A percentile compares a stretch with the other conserved stretches of the same genome.
These are phyloP conservation scores for Aix galericulata DNA, from an alignment of 2,113 vertebrate genomes.

Conservation along the genomic window DNA sequence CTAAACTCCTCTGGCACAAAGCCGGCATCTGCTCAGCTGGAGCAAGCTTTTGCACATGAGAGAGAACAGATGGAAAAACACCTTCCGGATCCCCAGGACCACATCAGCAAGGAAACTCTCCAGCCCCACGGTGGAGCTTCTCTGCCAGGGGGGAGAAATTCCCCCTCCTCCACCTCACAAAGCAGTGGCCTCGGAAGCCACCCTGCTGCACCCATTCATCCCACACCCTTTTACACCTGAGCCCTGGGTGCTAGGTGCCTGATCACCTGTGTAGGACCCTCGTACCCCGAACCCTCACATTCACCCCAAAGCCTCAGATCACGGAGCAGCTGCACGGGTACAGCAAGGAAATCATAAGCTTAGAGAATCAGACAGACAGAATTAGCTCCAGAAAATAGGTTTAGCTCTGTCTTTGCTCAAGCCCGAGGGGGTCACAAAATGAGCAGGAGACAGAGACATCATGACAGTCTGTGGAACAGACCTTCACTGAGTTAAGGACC, in stretches of 20 bases:
- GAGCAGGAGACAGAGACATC: not conserved
- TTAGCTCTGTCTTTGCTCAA: not conserved
- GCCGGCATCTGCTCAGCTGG: not conserved
- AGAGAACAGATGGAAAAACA: not conserved
- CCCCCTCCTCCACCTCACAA: not conserved
- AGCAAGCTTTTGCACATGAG: not conserved
- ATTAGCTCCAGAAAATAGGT: not conserved
- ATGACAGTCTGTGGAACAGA: not conserved
- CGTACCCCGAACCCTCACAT: not conserved
- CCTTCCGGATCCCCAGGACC: not conserved
- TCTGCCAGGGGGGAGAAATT: not conserved
- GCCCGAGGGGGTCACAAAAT: not conserved
- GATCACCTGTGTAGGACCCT: not conserved
- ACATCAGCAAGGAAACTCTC: not conserved
- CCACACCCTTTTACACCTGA: not conserved
- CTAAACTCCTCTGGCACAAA: slow-evolving; percentile 37
- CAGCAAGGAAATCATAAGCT: not conserved
- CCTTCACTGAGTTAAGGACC: not conserved
- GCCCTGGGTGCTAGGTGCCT: not conserved
- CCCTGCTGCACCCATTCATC: not conserved
- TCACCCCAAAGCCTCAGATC: not conserved
- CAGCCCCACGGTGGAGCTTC: not conserved
- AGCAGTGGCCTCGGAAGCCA: not conserved
- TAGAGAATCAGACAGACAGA: not conserved
- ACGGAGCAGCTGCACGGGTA: not conserved